Conservation (phyloP, 2,888 invertebrate genomes). For the Mechanitis messenoides region DNA sequence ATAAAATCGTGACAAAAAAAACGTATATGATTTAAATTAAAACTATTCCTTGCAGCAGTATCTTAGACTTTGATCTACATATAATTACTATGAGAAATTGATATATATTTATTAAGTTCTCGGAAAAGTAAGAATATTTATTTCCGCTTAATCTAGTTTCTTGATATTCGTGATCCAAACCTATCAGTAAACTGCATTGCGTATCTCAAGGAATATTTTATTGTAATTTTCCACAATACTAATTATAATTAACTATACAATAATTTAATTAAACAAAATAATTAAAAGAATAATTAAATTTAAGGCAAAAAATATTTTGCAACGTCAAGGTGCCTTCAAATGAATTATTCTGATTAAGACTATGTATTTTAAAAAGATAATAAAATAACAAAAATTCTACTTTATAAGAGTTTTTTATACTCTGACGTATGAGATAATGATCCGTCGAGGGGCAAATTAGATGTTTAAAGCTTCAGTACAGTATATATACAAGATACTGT, state of each 20-base stretch:
- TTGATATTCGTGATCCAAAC: slow-evolving; percentile 11
- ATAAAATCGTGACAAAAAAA: no score
- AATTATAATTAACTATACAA: background rate
- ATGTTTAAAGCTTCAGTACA: slow-evolving; percentile 45
- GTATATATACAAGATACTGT: slow-evolving; percentile 56
- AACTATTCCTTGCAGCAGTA: no score
- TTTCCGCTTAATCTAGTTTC: background rate
- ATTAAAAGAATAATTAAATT: no score
- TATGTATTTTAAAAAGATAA: background rate
- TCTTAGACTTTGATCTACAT: no score
- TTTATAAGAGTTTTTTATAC: background rate
- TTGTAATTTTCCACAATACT: slow-evolving; percentile 14
- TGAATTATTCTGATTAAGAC: background rate
- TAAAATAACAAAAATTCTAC: no score
- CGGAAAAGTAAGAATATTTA: slow-evolving; percentile 1
- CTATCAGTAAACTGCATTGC: slow-evolving; percentile 15
- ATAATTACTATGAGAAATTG: no score
- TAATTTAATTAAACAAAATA: background rate
- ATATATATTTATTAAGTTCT: no score
- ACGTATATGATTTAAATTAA: no score
- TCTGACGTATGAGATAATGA: slow-evolving; percentile 43
- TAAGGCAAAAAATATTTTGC: no score
- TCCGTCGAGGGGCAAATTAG: slow-evolving; percentile 58
- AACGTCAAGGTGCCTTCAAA: no score
- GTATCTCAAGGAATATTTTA: slow-evolving; percentile 9